Evolutionary conservation across 2,888 invertebrate species (phyloP), one percentile per base, ranked within the genome.

Genomic region (Cremastinae sp.): DNA sequence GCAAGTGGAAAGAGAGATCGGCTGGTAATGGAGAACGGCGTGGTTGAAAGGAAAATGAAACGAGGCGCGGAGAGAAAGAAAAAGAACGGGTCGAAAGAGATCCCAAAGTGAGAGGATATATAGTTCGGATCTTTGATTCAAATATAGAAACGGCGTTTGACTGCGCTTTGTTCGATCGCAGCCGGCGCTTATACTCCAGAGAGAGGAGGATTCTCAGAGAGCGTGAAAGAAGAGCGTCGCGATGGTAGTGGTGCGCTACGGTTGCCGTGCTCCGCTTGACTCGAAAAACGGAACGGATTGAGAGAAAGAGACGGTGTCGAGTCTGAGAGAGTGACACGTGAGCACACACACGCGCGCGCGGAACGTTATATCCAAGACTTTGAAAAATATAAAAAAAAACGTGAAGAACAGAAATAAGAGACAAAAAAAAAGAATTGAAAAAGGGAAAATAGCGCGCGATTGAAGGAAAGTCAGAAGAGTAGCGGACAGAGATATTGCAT

Each of bases 141-240:
- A 83, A 84, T 84, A 83, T 83, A 84, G 84, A 84, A 82, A 80
- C 80, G 61, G 73, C 72, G 68, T 84, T 83, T 80, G 81, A 83
- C 79, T 81, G 80, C 78, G 80, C 82, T 84, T 84, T 83, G 84
- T 84, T 82, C 83, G 82, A 82, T 83, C 82, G 74, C 78, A 62
- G 64, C 72, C 64, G 64, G 72, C 39, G 76, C 72, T 28, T 66
- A 55, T 69, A 65, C 62, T 28, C 51, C 28, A 56, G 37, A 66
- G 56, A 37, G 39, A 65, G 58, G 59, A 28, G 59, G 59, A 69
- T 59, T 66, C 69, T 66, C 53, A 16, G 14, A 59, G 71, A 47
- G 68, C 58, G 77, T 75, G 72, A 73, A 76, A 75, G 75, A 70
- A 28, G 28, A 28, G 28, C 28, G 28, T 28, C 28, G 28, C 28